phyloP scores from a whole-genome alignment of 2,888 invertebrate species.

The Leptura quadrifasciata region DNA sequence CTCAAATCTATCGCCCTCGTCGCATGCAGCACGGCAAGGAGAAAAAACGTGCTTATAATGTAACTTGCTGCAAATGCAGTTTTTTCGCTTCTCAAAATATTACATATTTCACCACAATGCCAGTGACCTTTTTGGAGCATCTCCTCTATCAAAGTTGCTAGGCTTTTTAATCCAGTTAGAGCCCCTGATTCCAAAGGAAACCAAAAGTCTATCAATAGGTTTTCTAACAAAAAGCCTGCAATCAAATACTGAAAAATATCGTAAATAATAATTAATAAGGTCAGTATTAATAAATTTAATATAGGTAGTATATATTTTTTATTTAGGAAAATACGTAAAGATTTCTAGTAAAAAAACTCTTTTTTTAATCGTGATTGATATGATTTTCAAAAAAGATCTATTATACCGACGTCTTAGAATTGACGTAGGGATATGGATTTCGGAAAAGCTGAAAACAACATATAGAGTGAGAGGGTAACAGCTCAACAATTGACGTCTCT shows the following conservation, averaged over 20 bases:
- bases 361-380: too few relatives aligned
- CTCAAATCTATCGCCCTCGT: conserved; percentile 62
- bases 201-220: conserved; percentile 70
- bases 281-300: too few relatives aligned
- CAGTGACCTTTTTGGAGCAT: conserved; percentile 57
- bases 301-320: too few relatives aligned
- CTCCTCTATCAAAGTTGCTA: conserved; percentile 61
- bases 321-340: too few relatives aligned
- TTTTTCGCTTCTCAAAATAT: conserved; percentile 59
- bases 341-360: too few relatives aligned
- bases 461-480: too few relatives aligned
- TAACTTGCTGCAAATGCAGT: conserved; percentile 64
- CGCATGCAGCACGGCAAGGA: conserved; percentile 61
- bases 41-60: conserved; percentile 63
- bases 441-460: too few relatives aligned
- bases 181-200: conserved; percentile 67
- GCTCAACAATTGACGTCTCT: too few relatives aligned
- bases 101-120: conserved; percentile 53
- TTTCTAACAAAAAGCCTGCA: conserved; percentile 67
- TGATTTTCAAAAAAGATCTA: too few relatives aligned
- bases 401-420: too few relatives aligned
- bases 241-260: conserved; percentile 64
- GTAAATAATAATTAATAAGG: too few relatives aligned
- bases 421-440: too few relatives aligned
- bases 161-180: conserved; percentile 57